Conservation (phyloP, 2,113 vertebrate species). For the Fulmarus glacialis region DNA sequence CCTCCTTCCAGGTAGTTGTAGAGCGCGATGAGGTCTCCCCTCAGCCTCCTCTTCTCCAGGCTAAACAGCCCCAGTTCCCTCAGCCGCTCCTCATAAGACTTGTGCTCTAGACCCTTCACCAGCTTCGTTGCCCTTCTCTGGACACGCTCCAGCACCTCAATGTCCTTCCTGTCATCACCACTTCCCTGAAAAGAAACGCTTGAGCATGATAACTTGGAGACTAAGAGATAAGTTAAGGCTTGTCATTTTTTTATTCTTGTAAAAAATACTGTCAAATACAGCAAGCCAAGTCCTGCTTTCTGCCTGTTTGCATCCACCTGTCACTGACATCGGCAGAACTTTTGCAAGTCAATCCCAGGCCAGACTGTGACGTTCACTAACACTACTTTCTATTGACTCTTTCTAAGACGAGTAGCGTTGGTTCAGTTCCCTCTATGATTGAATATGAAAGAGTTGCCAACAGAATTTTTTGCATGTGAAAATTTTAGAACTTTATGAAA, state of each 20-base stretch:
- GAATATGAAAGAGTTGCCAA: not conserved
- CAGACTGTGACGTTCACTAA: not conserved
- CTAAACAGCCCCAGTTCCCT: too few relatives aligned
- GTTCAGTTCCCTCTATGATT: not conserved
- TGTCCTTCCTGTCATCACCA: too few relatives aligned
- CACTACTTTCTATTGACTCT: not conserved
- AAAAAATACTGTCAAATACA: not conserved
- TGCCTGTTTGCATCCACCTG: not conserved
- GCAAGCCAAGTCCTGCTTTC: not conserved
- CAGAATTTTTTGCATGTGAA: not conserved
- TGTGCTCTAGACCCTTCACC: too few relatives aligned
- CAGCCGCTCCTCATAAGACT: too few relatives aligned
- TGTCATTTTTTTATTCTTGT: not conserved
- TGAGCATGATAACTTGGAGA: not conserved
- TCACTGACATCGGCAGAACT: not conserved
- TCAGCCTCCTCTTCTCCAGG: too few relatives aligned
- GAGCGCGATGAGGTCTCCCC: too few relatives aligned
- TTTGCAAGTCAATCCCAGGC: not conserved
- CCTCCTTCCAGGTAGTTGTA: too few relatives aligned
- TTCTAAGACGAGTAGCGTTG: not conserved
- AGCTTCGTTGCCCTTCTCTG: too few relatives aligned
- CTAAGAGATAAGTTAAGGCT: not conserved
- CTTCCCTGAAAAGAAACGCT: not conserved
- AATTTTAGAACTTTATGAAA: not conserved
- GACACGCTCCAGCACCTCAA: too few relatives aligned